phyloP scores from a whole-genome alignment of 2,797 vertebrate genomes.

The Telmatherina bonti region DNA sequence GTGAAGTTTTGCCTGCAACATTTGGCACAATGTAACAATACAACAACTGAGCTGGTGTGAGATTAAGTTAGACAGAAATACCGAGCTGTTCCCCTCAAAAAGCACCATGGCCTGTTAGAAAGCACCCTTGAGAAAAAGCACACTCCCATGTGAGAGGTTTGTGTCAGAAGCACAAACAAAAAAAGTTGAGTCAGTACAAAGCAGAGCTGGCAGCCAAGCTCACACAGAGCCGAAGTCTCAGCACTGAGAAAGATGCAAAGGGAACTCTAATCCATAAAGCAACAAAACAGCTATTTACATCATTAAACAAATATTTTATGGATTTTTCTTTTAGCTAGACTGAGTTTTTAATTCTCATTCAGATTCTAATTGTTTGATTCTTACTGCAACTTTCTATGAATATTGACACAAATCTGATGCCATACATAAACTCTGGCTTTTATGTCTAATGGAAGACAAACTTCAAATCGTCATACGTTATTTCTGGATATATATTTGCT shows the following conservation, averaged over 20 bases:
- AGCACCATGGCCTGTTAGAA: background rate
- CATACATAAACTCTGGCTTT: background rate
- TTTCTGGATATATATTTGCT: constrained; percentile 27
- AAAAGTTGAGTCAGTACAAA: background rate
- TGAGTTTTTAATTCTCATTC: background rate
- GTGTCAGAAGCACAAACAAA: background rate
- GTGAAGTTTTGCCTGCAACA: background rate
- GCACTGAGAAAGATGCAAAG: background rate
- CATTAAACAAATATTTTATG: background rate
- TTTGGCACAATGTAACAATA: background rate
- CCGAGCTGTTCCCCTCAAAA: background rate
- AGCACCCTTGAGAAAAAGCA: background rate
- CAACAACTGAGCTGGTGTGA: background rate
- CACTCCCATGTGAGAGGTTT: background rate
- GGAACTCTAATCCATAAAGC: background rate
- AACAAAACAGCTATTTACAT: background rate
- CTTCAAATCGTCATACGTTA: constrained; percentile 25
- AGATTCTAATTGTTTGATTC: background rate
- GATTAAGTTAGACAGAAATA: background rate
- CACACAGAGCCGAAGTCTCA: background rate
- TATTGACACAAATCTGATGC: constrained; percentile 13
- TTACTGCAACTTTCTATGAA: background rate
- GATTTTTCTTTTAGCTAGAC: background rate
- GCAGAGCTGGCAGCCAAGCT: background rate
- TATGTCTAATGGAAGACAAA: constrained; percentile 26